A percentile compares a stretch with the other conserved stretches of the same genome.
These are phyloP conservation scores for Notechis scutatus DNA, from an alignment of 2,113 vertebrate species.

Conservation along the genomic window DNA sequence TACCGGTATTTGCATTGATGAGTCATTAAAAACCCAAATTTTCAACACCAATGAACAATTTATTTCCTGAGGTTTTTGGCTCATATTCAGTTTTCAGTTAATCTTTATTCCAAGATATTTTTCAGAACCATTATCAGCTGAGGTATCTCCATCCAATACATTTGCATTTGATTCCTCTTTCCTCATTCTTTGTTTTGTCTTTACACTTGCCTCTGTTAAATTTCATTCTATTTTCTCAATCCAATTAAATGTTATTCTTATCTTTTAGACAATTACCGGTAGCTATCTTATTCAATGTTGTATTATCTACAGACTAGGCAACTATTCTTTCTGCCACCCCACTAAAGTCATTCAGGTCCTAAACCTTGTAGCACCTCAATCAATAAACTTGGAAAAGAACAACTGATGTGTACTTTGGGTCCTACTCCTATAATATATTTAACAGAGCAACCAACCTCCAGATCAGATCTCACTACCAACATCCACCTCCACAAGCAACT, in stretches of 20 bases:
- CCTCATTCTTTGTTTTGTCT: neutral
- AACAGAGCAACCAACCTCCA: neutral
- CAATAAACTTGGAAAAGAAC: neutral
- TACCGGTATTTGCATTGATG: neutral
- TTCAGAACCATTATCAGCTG: neutral
- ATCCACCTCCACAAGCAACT: neutral
- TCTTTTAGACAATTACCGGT: neutral
- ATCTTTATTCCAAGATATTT: neutral
- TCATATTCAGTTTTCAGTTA: neutral
- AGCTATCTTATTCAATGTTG: neutral
- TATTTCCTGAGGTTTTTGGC: neutral
- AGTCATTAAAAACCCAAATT: neutral
- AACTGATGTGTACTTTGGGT: neutral
- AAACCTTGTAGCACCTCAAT: neutral
- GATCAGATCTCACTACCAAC: neutral
- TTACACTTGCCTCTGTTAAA: neutral
- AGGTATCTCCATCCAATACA: neutral
- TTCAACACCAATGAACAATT: neutral
- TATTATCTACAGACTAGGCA: neutral
- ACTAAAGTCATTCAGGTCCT: neutral
- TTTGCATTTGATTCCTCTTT: neutral
- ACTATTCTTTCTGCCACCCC: neutral
- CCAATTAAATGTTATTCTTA: neutral
- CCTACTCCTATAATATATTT: neutral
- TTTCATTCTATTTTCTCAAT: neutral